Base-by-base conservation (phyloP, 2,888 invertebrate species). In the Bedellia somnulentella region DNA sequence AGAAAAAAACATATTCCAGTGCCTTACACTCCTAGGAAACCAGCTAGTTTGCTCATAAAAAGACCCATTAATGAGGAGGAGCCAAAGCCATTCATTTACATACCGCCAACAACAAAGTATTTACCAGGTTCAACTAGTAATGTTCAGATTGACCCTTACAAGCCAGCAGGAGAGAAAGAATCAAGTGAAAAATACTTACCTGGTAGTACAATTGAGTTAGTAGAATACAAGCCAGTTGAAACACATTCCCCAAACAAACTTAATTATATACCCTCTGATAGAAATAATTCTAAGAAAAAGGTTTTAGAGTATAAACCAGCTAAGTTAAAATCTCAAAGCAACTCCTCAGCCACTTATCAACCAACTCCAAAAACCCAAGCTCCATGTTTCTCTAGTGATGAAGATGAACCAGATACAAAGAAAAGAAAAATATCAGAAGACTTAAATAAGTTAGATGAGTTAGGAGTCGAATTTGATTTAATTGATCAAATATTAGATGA, bases 341-440 rank as follows among this genome's bases (percentile, higher is more conserved):
- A 39, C 4, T 43, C 59, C 10, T 40, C 47, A 32, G 57, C 66
- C 13, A 63, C 63, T 25, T 78, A 78, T 37, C 63, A 71, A 41
- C 77, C 77, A 5, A 77, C 77, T 13, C 76, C 76, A 13, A 50
- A 62, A 27, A 54, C 63, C 9, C 49, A 66, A 31, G 70, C 60
- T 26, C 73, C 76, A 32, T 70, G 68, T 40, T 75, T 76, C 45
- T 77, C 76, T 18, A 76, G 76, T 55, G 77, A 77, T 50, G 77
- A 76, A 43, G 73, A 75, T 26, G 75, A 73, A 43, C 66, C 73
- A 33, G 48, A 52, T 8, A 31, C 32, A 11, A 76, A 76, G 36
- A 76, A 67, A 49, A 44, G 35, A 15, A 75, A 68, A 45, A 24
- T 61, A 28, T 57, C 67, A 28, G 51, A 38, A 49, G 71, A 73